Percentiles rank a stretch among this genome's conserved stretches.
Evolutionary conservation across 30 jellyfish, hydroid and myxozoan genomes (phyloP).

Genomic region (Aurelia coerulea): DNA sequence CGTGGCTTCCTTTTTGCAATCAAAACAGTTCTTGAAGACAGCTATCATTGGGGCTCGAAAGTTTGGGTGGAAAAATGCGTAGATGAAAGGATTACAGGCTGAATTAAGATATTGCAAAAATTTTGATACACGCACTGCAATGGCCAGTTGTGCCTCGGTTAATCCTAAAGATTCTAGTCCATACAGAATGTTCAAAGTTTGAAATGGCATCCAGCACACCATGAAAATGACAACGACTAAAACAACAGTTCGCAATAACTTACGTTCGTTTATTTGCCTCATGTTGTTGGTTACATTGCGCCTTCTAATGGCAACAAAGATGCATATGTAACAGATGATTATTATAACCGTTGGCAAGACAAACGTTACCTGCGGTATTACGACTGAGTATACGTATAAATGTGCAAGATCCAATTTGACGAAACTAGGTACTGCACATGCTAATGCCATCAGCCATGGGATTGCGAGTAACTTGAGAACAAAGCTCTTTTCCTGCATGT

Average conservation of each 20-base stretch:
- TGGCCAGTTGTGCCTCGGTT: background rate
- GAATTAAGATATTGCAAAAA: constrained; percentile 24
- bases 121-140: background rate
- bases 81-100: constrained; percentile 36
- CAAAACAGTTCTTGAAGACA: no score
- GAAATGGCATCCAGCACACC: background rate
- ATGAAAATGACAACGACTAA: background rate
- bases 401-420: background rate
- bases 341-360: background rate
- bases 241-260: background rate
- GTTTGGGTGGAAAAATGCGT: constrained; percentile 13
- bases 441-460: background rate
- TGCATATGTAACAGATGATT: background rate
- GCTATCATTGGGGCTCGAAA: no score
- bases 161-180: background rate
- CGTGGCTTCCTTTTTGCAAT: no score
- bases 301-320: background rate
- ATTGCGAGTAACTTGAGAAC: background rate
- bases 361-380: background rate
- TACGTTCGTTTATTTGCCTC: background rate
- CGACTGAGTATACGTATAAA: background rate
- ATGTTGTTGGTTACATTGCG: background rate
- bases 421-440: background rate
- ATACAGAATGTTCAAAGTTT: background rate
- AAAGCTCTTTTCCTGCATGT: background rate